phyloP scores from a whole-genome alignment of 2,888 invertebrate genomes.

The Pristionchus arcanus region DNA sequence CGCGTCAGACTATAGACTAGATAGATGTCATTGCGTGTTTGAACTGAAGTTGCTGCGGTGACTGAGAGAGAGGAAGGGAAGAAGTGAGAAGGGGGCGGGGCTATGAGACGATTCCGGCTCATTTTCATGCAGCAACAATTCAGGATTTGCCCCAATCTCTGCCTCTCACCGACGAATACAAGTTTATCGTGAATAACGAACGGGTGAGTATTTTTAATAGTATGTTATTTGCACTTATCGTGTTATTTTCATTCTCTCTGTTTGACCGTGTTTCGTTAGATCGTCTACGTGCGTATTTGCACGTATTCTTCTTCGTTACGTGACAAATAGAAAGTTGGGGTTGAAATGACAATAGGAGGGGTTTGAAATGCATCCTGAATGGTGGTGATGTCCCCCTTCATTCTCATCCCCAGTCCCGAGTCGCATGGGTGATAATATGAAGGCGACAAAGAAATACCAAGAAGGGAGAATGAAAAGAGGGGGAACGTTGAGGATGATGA shows the following conservation, averaged over 20 bases:
- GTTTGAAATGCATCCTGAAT: neutral
- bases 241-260: neutral
- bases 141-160: slow-evolving; percentile 40
- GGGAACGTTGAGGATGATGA: slow-evolving; percentile 42
- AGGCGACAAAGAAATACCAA: neutral
- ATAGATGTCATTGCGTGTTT: neutral
- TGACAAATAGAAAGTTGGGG: neutral
- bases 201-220: neutral
- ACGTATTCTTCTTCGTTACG: neutral
- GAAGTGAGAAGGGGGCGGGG: neutral
- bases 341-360: neutral
- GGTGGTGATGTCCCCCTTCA: neutral
- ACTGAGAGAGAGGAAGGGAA: neutral
- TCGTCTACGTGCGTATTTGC: neutral
- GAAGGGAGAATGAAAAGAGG: too few relatives aligned
- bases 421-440: neutral
- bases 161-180: slow-evolving; percentile 39
- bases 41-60: slow-evolving; percentile 15
- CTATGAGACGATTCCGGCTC: neutral
- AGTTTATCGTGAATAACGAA: slow-evolving; percentile 29
- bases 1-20: slow-evolving; percentile 14
- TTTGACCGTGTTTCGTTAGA: neutral
- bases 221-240: neutral
- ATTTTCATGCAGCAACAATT: slow-evolving; percentile 6
- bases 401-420: neutral